Conservation (phyloP, 2,888 invertebrate genomes). For the Aleiodes alternator region DNA sequence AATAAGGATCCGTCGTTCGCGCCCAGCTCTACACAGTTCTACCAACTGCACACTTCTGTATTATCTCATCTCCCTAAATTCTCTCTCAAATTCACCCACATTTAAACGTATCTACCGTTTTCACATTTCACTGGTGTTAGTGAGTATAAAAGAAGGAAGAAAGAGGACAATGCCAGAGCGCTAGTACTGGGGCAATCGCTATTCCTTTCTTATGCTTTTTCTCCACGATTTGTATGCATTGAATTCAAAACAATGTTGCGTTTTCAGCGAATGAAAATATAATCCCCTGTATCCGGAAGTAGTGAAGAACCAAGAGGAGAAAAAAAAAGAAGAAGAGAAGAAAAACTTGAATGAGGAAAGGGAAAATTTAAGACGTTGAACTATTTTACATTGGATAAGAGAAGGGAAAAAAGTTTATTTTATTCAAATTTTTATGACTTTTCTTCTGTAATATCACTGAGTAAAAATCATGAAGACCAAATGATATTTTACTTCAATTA, state of each 20-base stretch:
- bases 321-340: not conserved
- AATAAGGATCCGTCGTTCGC: constrained; percentile 64
- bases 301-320: constrained; percentile 14
- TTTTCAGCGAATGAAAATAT: constrained; percentile 58
- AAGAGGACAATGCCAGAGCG: not conserved
- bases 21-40: constrained; percentile 27
- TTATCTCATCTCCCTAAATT: constrained; percentile 7
- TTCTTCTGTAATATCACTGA: not conserved
- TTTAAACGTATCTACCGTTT: constrained; percentile 10
- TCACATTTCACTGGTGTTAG: not conserved
- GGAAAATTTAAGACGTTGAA: not conserved
- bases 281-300: constrained; percentile 42
- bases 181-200: constrained; percentile 49
- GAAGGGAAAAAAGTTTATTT: not conserved
- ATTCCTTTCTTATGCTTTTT: constrained; percentile 41
- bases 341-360: constrained; percentile 1
- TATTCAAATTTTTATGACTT: constrained; percentile 20
- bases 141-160: not conserved
- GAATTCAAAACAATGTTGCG: constrained; percentile 65
- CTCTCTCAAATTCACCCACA: not conserved
- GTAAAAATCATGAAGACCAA: too few relatives aligned
- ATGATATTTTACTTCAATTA: too few relatives aligned
- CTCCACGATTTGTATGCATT: constrained; percentile 66
- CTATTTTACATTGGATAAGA: not conserved
- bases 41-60: constrained; percentile 31